These are phyloP conservation scores for Scaptomyza polygonia DNA, from an alignment of 2,888 invertebrate genomes.

Conservation along the genomic window DNA sequence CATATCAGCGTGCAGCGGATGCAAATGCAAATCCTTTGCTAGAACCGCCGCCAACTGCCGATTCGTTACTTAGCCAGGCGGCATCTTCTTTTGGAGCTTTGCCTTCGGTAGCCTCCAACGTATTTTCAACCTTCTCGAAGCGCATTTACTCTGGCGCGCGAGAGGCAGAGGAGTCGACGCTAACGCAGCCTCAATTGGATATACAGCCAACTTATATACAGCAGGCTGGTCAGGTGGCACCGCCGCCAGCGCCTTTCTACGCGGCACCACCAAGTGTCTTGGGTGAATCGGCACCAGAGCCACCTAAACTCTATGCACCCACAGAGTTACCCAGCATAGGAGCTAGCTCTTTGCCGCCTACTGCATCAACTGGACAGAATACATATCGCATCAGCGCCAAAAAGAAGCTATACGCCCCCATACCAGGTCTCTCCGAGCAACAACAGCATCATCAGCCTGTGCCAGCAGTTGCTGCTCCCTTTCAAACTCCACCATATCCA, in stretches of 20 bases:
- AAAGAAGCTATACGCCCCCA: slow-evolving; percentile 90
- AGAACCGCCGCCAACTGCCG: slow-evolving; percentile 59
- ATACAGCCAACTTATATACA: slow-evolving; percentile 80
- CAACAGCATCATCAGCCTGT: slow-evolving; percentile 16
- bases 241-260: slow-evolving; percentile 59
- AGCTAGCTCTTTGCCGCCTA: slow-evolving; percentile 13
- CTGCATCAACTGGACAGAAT: slow-evolving; percentile 74
- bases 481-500: slow-evolving; percentile 67
- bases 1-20: slow-evolving; percentile 52
- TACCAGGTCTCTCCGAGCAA: slow-evolving; percentile 87
- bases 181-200: slow-evolving; percentile 65
- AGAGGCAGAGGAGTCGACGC: slow-evolving; percentile 45
- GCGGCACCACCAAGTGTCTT: slow-evolving; percentile 55
- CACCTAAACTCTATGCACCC: slow-evolving; percentile 83
- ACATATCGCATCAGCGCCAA: slow-evolving; percentile 89
- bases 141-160: slow-evolving; percentile 79
- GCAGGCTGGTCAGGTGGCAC: slow-evolving; percentile 40
- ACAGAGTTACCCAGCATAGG: slow-evolving; percentile 69
- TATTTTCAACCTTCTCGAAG: slow-evolving; percentile 86
- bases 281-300: slow-evolving; percentile 62
- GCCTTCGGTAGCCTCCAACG: slow-evolving; percentile 87
- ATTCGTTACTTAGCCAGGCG: slow-evolving; percentile 81
- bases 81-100: slow-evolving; percentile 85
- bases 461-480: slow-evolving; percentile 21
- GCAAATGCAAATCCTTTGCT: slow-evolving; percentile 76